Evolutionary conservation across 2,797 vertebrate genomes (phyloP), one percentile per base, ranked within the genome.

Genomic region (Sphenodon punctatus): DNA sequence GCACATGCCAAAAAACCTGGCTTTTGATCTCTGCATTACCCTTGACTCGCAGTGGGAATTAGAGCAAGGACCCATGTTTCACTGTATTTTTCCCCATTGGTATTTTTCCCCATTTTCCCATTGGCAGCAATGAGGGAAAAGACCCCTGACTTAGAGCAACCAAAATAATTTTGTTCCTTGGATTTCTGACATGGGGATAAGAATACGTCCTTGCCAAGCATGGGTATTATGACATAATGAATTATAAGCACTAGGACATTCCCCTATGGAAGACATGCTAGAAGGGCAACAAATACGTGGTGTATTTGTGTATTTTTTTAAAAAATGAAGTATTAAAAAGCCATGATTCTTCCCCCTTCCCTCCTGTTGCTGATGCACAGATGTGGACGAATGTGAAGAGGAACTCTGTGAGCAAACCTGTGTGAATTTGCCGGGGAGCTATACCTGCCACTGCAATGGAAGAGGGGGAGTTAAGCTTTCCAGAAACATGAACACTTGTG

Each of bases 381-480:
- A 99, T 90, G 96, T 98, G 93, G 96, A 99, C 48, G 99, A 99
- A 93, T 99, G 99, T 63, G 92, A 95, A 72, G 90, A 96, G 23
- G 93, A 88, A 2, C 96, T 97, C 45, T 99, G 99, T 73, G 97
- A 97, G 34, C 97, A 98, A 88, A 95, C 96, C 83, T 99, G 99
- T 87, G 93, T 98, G 82, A 99, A 99, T 94, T 96, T 93, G 8
- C 97, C 95, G 0, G 98, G 98, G 67, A 97, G 98, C 94, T 99
- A 99, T 84, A 96, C 90, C 38, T 99, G 99, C 92, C 98, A 97
- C 82, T 99, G 98, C n/a, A 96, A 99, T 0, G 99, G 99, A 46
- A 97, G 96, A 30, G 97, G 97, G 34, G 97, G 98, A 76, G 96
- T 96, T 92, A 99, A 98, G 90, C 95, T 99, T 88, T 92, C 96